Evolutionary conservation across 2,888 invertebrate genomes (phyloP).

Genomic region (Tenthredo mesomela): DNA sequence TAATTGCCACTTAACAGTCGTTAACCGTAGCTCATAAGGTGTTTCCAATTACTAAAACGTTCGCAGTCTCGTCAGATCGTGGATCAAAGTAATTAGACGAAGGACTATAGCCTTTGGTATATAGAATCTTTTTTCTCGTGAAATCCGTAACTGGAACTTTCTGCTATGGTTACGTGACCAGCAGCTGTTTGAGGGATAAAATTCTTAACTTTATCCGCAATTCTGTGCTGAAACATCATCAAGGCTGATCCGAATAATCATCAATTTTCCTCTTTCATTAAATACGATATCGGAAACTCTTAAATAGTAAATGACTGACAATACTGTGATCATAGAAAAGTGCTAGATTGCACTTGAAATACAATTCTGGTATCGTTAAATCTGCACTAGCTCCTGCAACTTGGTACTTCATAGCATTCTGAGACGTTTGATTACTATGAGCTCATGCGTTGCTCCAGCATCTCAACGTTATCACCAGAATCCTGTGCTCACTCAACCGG

Average conservation of each 20-base stretch:
- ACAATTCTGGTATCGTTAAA: conserved; percentile 13
- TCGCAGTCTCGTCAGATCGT: conserved; percentile 19
- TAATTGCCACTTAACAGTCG: conserved; percentile 28
- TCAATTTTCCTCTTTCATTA: neutral
- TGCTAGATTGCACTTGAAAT: conserved; percentile 2
- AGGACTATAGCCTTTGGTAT: conserved; percentile 7
- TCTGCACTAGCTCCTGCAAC: conserved; percentile 13
- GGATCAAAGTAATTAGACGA: conserved; percentile 30
- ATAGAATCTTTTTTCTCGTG: conserved; percentile 11
- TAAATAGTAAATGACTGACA: neutral
- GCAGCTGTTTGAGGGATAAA: conserved; percentile 9
- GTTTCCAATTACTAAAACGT: conserved; percentile 39
- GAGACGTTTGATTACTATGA: conserved; percentile 40
- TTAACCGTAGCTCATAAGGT: conserved; percentile 20
- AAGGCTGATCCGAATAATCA: neutral
- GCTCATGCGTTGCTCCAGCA: conserved; percentile 13
- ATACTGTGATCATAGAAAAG: neutral
- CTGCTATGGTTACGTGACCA: conserved; percentile 3
- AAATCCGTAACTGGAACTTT: conserved; percentile 21
- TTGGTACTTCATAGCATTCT: conserved; percentile 14
- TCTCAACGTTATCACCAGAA: conserved; percentile 42
- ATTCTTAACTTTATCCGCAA: neutral
- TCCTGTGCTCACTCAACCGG: conserved; percentile 2
- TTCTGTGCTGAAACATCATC: neutral
- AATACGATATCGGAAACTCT: conserved; percentile 7